A percentile compares a stretch with the other conserved stretches of the same genome.
Conservation (phyloP, 2,888 invertebrate genomes). For the Nomada hirtipes region DNA sequence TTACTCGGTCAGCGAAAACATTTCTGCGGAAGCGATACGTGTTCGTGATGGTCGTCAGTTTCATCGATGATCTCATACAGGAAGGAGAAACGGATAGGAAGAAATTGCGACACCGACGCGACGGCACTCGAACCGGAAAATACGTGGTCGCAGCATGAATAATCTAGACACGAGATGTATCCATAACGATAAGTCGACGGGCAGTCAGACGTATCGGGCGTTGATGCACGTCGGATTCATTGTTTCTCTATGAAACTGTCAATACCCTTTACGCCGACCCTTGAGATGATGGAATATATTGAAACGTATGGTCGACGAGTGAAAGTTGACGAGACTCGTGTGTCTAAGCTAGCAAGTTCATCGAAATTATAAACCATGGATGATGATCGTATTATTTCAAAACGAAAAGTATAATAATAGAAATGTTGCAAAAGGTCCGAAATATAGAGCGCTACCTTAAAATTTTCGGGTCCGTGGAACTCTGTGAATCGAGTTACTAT, state of each 20-base stretch:
- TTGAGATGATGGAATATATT: neutral
- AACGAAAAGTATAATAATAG: neutral
- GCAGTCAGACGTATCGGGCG: neutral
- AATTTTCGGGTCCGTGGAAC: neutral
- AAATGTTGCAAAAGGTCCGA: neutral
- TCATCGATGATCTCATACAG: neutral
- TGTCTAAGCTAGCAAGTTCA: neutral
- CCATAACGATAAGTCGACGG: neutral
- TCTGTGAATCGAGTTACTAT: conserved; percentile 42
- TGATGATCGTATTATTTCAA: neutral
- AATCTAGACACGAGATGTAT: conserved; percentile 1
- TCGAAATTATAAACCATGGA: conserved; percentile 3
- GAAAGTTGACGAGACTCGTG: conserved; percentile 1
- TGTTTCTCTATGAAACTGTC: conserved; percentile 35
- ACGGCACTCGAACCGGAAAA: neutral
- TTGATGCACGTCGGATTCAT: conserved; percentile 19
- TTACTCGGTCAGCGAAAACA: conserved; percentile 25
- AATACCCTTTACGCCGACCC: neutral
- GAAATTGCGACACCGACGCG: conserved; percentile 1
- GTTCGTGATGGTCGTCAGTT: neutral
- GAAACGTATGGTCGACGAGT: neutral
- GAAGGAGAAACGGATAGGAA: too few relatives aligned
- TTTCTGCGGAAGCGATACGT: neutral
- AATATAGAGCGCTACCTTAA: neutral
- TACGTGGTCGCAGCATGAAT: neutral